phyloP scores from a whole-genome alignment of 2,797 vertebrate species.

The Hyperoplus immaculatus region DNA sequence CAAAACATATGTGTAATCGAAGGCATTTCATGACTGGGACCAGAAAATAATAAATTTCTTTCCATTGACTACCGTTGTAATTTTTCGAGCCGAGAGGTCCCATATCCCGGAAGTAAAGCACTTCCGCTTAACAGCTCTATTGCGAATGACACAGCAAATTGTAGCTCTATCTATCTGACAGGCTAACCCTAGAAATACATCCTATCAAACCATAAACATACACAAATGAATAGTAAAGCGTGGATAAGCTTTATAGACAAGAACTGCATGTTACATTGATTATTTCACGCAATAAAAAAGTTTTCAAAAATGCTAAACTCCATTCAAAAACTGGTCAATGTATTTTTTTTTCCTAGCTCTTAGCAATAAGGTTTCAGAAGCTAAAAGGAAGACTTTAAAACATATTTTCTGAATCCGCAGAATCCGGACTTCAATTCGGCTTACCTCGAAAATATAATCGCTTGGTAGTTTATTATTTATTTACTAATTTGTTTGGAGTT shows the following conservation, averaged over 20 bases:
- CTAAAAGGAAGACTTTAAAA: not conserved
- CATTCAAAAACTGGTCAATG: not conserved
- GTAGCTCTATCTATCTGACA: too few species aligned
- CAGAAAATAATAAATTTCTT: too few species aligned
- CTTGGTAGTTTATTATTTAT: too few species aligned
- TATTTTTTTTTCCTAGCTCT: not conserved
- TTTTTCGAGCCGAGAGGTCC: too few species aligned
- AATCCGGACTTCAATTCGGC: not conserved
- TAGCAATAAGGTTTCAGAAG: too few species aligned
- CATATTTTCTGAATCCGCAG: not conserved
- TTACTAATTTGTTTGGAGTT: too few species aligned
- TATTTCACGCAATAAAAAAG: not conserved
- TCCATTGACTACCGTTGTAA: too few species aligned
- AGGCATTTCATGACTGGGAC: too few species aligned
- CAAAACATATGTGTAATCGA: too few species aligned
- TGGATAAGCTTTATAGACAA: fast-evolving
- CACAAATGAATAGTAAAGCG: not conserved
- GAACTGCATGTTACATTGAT: fast-evolving
- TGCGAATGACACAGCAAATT: not conserved
- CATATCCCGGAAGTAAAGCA: too few species aligned
- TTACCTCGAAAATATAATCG: too few species aligned
- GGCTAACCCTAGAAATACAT: not conserved
- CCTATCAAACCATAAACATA: not conserved
- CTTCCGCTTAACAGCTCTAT: too few species aligned
- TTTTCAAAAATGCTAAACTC: not conserved